A percentile compares a stretch with the other conserved stretches of the same genome.
Conservation (phyloP, 2,113 vertebrate species). For the Edolisoma coerulescens region DNA sequence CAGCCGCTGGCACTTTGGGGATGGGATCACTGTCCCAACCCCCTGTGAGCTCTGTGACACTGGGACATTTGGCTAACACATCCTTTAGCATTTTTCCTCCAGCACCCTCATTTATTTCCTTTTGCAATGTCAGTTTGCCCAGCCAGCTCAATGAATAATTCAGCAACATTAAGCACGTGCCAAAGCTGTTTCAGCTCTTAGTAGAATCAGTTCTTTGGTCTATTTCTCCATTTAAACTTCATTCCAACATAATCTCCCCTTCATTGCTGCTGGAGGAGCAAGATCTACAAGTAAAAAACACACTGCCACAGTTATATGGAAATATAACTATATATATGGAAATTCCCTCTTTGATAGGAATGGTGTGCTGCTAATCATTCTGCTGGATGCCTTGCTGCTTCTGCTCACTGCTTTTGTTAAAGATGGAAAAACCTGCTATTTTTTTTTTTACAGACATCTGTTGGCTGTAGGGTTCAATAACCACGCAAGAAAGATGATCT, state of each 20-base stretch:
- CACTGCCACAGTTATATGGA: neutral
- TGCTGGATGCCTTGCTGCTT: neutral
- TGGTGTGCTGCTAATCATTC: neutral
- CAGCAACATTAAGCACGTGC: neutral
- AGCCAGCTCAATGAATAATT: slow-evolving; percentile 40
- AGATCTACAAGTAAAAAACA: neutral
- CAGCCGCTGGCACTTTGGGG: neutral
- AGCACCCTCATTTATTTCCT: neutral
- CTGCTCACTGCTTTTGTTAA: neutral
- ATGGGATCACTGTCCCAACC: neutral
- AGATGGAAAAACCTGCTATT: neutral
- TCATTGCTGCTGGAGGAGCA: neutral
- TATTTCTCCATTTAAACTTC: neutral
- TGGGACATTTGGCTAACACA: neutral
- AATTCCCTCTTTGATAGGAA: slow-evolving; percentile 1
- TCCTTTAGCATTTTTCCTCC: neutral
- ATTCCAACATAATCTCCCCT: slow-evolving; percentile 4
- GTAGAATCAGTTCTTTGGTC: neutral
- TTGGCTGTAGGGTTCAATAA: neutral
- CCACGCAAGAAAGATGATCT: neutral
- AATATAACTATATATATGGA: slow-evolving; percentile 35
- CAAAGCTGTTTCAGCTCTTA: neutral
- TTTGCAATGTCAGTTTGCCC: neutral
- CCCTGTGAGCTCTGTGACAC: neutral
- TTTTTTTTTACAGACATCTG: neutral